Conservation (phyloP, 2,113 vertebrate species). For the Ochotona princeps region DNA sequence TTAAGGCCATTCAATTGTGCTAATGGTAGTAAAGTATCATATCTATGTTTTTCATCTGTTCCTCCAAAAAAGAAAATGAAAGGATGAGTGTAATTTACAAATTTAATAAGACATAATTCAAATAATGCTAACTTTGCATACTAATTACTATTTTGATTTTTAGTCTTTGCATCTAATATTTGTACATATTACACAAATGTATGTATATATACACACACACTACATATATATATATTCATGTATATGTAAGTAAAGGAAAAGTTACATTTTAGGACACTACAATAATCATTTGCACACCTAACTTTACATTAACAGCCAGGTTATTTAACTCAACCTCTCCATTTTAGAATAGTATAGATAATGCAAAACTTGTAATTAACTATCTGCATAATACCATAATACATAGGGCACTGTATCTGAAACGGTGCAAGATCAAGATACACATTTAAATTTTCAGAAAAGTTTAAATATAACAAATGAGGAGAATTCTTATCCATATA, state of each 20-base stretch:
- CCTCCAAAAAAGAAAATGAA: constrained; percentile 78
- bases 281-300: neutral
- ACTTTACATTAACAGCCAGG: neutral
- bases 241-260: neutral
- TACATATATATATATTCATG: neutral
- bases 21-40: constrained; percentile 78
- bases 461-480: neutral
- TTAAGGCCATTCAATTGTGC: constrained; percentile 84
- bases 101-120: constrained; percentile 77
- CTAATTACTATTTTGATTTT: constrained; percentile 40
- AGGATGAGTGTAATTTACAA: constrained; percentile 76
- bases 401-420: neutral
- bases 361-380: neutral
- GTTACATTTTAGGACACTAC: neutral
- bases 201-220: too few species aligned
- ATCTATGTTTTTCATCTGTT: constrained; percentile 84
- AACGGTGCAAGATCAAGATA: neutral
- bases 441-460: neutral
- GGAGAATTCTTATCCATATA: neutral
- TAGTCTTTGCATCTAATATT: neutral
- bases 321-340: neutral
- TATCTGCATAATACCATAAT: neutral
- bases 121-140: constrained; percentile 69
- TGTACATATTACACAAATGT: neutral
- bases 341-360: neutral